A percentile compares a stretch with the other conserved stretches of the same genome.
Conservation (phyloP, 2,113 vertebrate species). For the Leptosomus discolor region DNA sequence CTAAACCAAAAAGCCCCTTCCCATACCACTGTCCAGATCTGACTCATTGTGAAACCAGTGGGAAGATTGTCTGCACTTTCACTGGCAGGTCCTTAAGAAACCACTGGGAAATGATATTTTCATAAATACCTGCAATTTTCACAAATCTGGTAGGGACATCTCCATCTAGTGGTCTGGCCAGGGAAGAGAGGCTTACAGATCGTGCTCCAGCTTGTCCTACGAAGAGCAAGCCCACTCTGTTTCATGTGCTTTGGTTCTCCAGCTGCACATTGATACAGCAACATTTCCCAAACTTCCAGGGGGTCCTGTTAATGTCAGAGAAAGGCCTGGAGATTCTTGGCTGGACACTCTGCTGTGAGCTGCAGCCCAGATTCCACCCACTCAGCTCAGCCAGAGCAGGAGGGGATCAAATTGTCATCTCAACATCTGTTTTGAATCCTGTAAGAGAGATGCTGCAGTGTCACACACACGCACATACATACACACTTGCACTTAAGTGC, state of each 20-base stretch:
- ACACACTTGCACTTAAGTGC: neutral
- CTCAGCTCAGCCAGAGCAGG: conserved; percentile 19
- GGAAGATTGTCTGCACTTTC: neutral
- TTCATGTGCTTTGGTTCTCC: neutral
- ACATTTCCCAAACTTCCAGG: conserved; percentile 48
- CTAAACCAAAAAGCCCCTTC: neutral
- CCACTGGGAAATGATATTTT: neutral
- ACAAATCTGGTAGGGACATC: neutral
- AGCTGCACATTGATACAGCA: neutral
- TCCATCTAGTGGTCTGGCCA: conserved; percentile 16
- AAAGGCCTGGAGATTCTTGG: conserved; percentile 53
- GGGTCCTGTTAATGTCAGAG: conserved; percentile 38
- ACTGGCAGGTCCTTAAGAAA: neutral
- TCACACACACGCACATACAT: neutral
- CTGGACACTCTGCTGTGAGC: neutral
- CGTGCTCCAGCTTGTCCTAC: neutral
- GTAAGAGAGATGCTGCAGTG: neutral
- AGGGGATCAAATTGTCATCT: conserved; percentile 52
- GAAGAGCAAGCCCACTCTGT: neutral
- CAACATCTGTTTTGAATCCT: conserved; percentile 56
- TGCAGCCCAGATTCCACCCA: conserved; percentile 51
- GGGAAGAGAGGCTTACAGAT: neutral
- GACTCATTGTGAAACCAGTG: neutral
- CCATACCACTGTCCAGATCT: neutral
- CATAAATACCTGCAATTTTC: neutral